These are phyloP conservation scores for Loripinus fragilis DNA, from an alignment of 2,888 invertebrate species.

Conservation along the genomic window DNA sequence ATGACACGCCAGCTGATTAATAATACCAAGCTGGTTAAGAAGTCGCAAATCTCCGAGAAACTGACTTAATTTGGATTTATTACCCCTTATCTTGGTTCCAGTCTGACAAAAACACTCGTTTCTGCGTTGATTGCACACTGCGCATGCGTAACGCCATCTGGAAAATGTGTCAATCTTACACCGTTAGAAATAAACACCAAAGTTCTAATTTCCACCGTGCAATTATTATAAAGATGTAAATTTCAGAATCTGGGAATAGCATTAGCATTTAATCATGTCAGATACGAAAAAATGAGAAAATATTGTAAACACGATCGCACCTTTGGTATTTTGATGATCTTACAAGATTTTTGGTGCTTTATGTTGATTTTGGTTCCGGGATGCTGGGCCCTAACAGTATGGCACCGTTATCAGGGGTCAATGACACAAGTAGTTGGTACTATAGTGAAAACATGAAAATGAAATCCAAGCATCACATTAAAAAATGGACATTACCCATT, in stretches of 20 bases:
- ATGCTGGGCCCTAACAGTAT: not conserved
- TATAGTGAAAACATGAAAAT: too few relatives aligned
- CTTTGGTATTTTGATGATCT: constrained; percentile 7
- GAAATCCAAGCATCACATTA: too few relatives aligned
- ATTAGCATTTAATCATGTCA: constrained; percentile 51
- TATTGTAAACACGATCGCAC: constrained; percentile 11
- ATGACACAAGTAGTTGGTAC: not conserved
- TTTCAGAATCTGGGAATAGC: not conserved
- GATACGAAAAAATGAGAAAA: constrained; percentile 33
- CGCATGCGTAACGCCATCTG: constrained; percentile 15
- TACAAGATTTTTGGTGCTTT: not conserved
- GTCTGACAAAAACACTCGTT: not conserved
- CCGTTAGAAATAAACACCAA: constrained; percentile 12
- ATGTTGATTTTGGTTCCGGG: not conserved
- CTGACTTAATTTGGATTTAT: constrained; percentile 1
- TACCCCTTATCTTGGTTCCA: not conserved
- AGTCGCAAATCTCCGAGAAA: not conserved
- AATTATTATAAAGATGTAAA: not conserved
- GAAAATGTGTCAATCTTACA: constrained; percentile 5
- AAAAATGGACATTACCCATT: too few relatives aligned
- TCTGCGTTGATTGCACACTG: not conserved
- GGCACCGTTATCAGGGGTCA: not conserved
- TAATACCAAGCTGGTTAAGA: not conserved
- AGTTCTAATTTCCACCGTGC: constrained; percentile 11
- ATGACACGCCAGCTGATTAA: not conserved